Base-by-base conservation (phyloP, 2,797 vertebrate genomes). In the Danio kyathit region DNA sequence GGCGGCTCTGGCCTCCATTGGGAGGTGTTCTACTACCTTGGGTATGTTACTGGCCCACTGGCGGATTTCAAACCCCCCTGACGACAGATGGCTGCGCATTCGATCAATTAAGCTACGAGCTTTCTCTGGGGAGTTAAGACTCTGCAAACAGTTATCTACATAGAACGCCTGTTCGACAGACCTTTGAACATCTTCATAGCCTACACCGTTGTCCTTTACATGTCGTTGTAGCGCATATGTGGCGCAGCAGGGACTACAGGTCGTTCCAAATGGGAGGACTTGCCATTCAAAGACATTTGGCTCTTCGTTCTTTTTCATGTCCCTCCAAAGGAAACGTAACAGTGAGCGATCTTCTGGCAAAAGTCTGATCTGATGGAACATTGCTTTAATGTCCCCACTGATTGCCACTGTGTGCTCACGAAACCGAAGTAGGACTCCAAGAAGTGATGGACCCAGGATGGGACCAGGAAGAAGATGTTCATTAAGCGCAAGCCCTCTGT, bases 291-390 rank as follows among this genome's bases (percentile, higher is more conserved):
- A 76, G 8, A 76, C 43, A 1, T 44, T 64, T 21, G 29, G 60
- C 13, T n/a, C 7, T 14, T 75, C 3, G 5, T 71, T 14, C 43
- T 9, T n/a, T 46, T 52, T 65, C 74, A 41, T 46, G 29, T 76
- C 46, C n/a, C 29, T 21, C 74, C n/a, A 76, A 21, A 76, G 10
- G 11, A 76, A 64, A 1, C 46, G 9, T 63, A 76, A 64, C 6
- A 76, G 11, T 21, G 60, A 17, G 49, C 44, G 2, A 10, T 49
- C 73, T n/a, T 29, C 44, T 29, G 21, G 17, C 7, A 75, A 17
- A 46, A 51, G 73, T n/a, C 38, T n/a, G 11, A 57, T 29, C 49
- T 81, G 61, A 13, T 81, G 77, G n/a, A 80, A 80, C 77, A 80
- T 80, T n/a, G 54, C 77, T 17, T 43, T 61, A 9, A 79, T 79